phyloP scores from a whole-genome alignment of 2,888 invertebrate genomes.

The Tenthredo distinguenda region DNA sequence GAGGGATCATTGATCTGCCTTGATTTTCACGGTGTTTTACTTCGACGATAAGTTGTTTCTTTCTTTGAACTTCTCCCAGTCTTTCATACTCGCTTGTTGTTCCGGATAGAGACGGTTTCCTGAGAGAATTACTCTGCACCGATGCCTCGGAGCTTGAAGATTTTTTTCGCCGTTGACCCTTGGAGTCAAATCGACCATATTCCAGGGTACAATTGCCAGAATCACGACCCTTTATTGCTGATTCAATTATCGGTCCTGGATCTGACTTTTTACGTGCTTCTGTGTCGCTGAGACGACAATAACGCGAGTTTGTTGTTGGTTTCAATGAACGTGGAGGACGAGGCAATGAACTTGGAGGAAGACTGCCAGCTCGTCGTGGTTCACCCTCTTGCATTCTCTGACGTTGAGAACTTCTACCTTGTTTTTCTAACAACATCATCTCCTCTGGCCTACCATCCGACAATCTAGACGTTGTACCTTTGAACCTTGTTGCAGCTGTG shows the following conservation, averaged over 20 bases:
- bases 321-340: constrained; percentile 83
- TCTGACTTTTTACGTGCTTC: constrained; percentile 75
- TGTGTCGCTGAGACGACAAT: constrained; percentile 74
- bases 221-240: constrained; percentile 78
- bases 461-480: constrained; percentile 69
- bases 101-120: constrained; percentile 61
- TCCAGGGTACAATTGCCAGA: constrained; percentile 75
- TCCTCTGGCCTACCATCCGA: constrained; percentile 83
- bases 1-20: constrained; percentile 79
- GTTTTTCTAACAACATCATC: constrained; percentile 87
- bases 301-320: constrained; percentile 70
- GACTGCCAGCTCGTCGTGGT: constrained; percentile 79
- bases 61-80: constrained; percentile 79
- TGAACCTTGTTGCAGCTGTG: constrained; percentile 69
- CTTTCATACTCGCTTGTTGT: constrained; percentile 84
- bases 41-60: constrained; percentile 75
- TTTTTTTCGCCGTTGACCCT: constrained; percentile 71
- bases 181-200: constrained; percentile 72
- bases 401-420: constrained; percentile 88
- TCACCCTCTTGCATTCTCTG: constrained; percentile 82
- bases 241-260: constrained; percentile 66
- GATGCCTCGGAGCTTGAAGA: constrained; percentile 65
- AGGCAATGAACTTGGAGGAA: constrained; percentile 87
- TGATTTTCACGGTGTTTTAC: constrained; percentile 78
- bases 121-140: constrained; percentile 60